phyloP scores from a whole-genome alignment of 37 sponge, comb jelly and placozoan species.

The Petrosia ficiformis region DNA sequence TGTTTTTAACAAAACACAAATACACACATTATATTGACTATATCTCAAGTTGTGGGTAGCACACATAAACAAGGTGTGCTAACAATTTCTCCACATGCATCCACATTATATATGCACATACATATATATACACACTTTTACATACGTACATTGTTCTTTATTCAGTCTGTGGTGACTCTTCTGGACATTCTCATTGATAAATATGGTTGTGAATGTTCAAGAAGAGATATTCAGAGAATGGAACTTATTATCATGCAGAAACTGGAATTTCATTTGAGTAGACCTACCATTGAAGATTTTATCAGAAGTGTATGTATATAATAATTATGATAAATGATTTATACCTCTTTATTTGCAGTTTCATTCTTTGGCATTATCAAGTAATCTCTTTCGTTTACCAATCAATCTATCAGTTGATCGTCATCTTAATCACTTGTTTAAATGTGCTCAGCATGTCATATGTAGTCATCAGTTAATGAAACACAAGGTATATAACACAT shows the following conservation, averaged over 20 bases:
- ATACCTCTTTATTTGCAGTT: conserved; percentile 27
- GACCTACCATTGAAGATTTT: conserved; percentile 47
- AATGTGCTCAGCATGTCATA: conserved; percentile 33
- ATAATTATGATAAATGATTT: not conserved
- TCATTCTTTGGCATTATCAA: conserved; percentile 28
- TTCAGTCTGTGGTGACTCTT: not conserved
- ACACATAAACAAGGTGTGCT: too few species aligned
- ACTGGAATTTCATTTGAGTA: conserved; percentile 47
- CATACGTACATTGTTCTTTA: too few species aligned
- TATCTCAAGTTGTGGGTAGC: too few species aligned
- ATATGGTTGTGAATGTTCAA: conserved; percentile 38
- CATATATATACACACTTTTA: too few species aligned
- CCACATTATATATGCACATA: too few species aligned
- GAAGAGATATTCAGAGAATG: conserved; percentile 53
- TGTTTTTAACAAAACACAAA: too few species aligned
- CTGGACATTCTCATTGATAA: conserved; percentile 6
- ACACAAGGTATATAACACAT: conserved; percentile 25
- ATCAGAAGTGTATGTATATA: conserved; percentile 37
- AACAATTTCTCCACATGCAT: too few species aligned
- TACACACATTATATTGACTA: too few species aligned
- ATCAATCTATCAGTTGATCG: conserved; percentile 33
- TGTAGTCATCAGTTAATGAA: conserved; percentile 44
- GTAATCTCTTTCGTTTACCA: conserved; percentile 35
- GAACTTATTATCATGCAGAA: conserved; percentile 68
- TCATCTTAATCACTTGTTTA: conserved; percentile 38